These are phyloP conservation scores for Delichon dasypus DNA, from an alignment of 2,797 vertebrate species.

Conservation along the genomic window DNA sequence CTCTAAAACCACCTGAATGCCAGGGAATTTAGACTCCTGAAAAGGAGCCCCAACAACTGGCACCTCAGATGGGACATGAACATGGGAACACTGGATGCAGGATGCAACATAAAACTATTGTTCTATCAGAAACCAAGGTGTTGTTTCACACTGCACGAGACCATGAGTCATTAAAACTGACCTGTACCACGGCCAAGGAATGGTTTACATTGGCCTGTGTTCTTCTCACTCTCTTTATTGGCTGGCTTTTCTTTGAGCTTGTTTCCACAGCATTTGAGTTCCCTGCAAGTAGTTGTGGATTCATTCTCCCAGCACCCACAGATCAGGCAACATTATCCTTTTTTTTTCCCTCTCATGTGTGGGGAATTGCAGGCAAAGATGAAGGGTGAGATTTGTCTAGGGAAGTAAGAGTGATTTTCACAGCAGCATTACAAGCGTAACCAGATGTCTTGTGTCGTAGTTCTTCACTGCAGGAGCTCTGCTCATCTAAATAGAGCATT, in stretches of 20 bases:
- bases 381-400: neutral
- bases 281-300: neutral
- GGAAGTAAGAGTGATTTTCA: neutral
- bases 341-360: accelerated
- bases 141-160: neutral
- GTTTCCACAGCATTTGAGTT: neutral
- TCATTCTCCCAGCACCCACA: neutral
- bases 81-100: neutral
- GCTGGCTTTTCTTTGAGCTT: neutral
- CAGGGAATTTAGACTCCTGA: too few species aligned
- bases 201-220: neutral
- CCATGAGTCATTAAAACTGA: constrained; percentile 13
- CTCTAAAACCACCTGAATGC: too few species aligned
- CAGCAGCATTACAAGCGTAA: neutral
- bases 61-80: too few species aligned
- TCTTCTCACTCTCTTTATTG: neutral
- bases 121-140: neutral
- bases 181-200: neutral
- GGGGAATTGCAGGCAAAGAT: neutral
- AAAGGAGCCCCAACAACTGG: too few species aligned
- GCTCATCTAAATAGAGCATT: neutral
- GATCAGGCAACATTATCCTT: neutral
- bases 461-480: neutral
- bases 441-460: constrained; percentile 25
- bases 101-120: neutral